Evolutionary conservation across 2,113 vertebrate species (phyloP).

Genomic region (Pagrus major): DNA sequence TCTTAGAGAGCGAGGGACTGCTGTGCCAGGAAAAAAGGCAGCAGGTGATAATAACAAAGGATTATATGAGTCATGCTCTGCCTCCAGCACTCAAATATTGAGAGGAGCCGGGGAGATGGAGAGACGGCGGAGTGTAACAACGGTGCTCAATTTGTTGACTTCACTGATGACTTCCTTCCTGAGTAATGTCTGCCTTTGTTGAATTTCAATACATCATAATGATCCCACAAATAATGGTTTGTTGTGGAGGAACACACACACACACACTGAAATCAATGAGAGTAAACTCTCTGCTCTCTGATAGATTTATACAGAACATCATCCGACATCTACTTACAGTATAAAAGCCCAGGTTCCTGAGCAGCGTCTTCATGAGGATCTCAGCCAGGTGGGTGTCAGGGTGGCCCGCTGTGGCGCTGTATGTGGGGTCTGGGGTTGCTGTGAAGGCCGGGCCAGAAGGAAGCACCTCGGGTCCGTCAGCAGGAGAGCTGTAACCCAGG

Average conservation of each 20-base stretch:
- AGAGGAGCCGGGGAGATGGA: background rate
- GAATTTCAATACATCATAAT: background rate
- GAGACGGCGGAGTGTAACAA: background rate
- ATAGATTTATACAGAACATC: background rate
- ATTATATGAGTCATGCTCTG: constrained; percentile 43
- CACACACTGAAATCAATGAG: background rate
- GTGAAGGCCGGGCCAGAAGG: constrained; percentile 82
- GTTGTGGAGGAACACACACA: background rate
- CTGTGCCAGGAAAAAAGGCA: constrained; percentile 29
- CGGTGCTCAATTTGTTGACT: background rate
- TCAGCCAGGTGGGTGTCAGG: constrained; percentile 97
- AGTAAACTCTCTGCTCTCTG: background rate
- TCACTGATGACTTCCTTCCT: constrained; percentile 7
- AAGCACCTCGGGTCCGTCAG: constrained; percentile 88
- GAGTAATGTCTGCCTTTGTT: background rate
- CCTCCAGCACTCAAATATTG: background rate
- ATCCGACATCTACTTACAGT: constrained; percentile 85
- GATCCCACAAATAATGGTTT: background rate
- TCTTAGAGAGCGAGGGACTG: constrained; percentile 19
- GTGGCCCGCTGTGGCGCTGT: constrained; percentile 80
- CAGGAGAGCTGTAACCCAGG: constrained; percentile 94
- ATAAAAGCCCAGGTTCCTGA: constrained; percentile 97
- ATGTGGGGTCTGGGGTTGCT: constrained; percentile 59
- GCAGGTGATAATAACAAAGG: constrained; percentile 34
- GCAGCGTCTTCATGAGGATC: constrained; percentile 98